Conservation (phyloP, 2,888 invertebrate species). For the Buathra laborator region DNA sequence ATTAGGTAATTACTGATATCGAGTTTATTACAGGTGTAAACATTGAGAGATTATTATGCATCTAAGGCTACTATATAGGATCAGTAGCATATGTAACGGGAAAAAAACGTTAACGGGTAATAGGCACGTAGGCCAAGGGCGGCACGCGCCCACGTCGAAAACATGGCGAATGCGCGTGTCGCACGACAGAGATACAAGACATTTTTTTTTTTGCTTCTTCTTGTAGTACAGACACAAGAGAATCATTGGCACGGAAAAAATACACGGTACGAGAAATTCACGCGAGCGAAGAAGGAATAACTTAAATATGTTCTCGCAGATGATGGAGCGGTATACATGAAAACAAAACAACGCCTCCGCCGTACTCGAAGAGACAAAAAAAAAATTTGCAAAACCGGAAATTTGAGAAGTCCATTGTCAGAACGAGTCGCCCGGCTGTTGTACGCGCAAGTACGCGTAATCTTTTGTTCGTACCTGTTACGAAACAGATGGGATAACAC, state of each 20-base stretch:
- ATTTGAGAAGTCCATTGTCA: slow-evolving; percentile 9
- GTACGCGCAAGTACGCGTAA: slow-evolving; percentile 22
- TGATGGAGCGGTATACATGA: background rate
- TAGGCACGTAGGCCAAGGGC: slow-evolving; percentile 60
- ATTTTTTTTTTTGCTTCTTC: background rate
- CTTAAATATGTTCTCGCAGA: slow-evolving; percentile 2
- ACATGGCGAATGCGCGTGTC: slow-evolving; percentile 74
- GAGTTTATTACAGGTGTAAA: slow-evolving; percentile 6
- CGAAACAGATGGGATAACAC: slow-evolving; percentile 52
- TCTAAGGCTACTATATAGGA: background rate
- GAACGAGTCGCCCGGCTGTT: slow-evolving; percentile 6
- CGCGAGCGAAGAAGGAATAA: background rate
- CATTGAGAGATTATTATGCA: background rate
- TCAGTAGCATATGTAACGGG: background rate
- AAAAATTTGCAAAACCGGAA: slow-evolving; percentile 13
- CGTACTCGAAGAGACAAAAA: slow-evolving; percentile 26
- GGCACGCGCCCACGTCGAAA: slow-evolving; percentile 81
- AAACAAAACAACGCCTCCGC: background rate
- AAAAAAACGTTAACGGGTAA: slow-evolving; percentile 21
- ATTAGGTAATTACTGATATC: background rate
- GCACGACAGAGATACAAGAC: slow-evolving; percentile 7
- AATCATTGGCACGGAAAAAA: slow-evolving; percentile 11
- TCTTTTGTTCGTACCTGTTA: slow-evolving; percentile 45
- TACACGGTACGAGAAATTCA: slow-evolving; percentile 34
- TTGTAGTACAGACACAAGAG: background rate